Percentiles rank a stretch among this genome's conserved stretches.
phyloP scores from a whole-genome alignment of 2,888 invertebrate genomes.

The Maniola hyperantus region DNA sequence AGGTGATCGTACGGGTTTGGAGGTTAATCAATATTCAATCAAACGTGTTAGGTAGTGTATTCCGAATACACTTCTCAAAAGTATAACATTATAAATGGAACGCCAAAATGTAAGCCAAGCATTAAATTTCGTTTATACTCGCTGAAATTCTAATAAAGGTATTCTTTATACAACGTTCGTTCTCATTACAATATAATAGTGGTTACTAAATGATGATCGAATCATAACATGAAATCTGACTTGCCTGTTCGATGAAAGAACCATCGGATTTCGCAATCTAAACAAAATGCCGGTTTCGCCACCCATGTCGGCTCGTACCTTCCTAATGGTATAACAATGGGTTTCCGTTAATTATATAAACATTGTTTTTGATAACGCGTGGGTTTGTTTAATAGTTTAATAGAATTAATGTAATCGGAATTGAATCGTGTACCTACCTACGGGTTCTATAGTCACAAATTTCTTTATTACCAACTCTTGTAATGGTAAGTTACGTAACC shows the following conservation, averaged over 20 bases:
- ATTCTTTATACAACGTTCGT: conserved; percentile 9
- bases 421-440: conserved; percentile 22
- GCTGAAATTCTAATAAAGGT: not conserved
- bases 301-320: conserved; percentile 15
- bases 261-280: conserved; percentile 30
- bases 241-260: conserved; percentile 6
- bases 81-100: too few species aligned
- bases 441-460: not conserved
- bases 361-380: conserved; percentile 32
- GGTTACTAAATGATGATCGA: conserved; percentile 11
- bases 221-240: conserved; percentile 23
- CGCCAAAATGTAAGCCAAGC: not conserved
- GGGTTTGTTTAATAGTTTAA: conserved; percentile 32
- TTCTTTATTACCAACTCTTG: not conserved
- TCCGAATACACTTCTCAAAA: too few species aligned
- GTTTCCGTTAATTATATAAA: conserved; percentile 32
- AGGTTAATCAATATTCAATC: too few species aligned
- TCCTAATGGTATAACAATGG: conserved; percentile 31
- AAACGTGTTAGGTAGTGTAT: too few species aligned
- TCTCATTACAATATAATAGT: not conserved
- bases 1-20: too few species aligned
- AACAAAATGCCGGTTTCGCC: conserved; percentile 17
- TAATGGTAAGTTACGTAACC: not conserved
- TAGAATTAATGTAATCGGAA: conserved; percentile 22
- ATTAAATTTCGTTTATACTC: conserved; percentile 3